Conservation (phyloP, 64 coral and sea anemone species). For the Porites australiensis region DNA sequence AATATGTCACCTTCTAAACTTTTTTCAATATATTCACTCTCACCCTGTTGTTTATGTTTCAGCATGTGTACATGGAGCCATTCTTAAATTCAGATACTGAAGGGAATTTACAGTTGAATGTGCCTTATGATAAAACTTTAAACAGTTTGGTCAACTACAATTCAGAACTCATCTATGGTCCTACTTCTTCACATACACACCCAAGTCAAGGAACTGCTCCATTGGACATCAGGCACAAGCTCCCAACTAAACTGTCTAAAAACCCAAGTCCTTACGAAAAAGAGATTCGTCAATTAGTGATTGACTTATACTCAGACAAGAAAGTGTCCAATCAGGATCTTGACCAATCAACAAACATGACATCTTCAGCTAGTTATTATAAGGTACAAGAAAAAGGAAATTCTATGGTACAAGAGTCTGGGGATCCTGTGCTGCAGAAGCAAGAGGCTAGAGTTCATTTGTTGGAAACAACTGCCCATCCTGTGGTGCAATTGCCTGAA, state of each 20-base stretch:
- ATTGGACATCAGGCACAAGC: slow-evolving; percentile 23
- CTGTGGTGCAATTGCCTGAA: background rate
- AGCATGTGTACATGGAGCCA: slow-evolving; percentile 61
- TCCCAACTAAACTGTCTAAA: slow-evolving; percentile 37
- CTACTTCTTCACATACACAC: background rate
- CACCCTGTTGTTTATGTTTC: background rate
- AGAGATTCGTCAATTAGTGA: slow-evolving; percentile 22
- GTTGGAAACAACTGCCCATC: no score
- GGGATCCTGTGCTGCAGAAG: background rate
- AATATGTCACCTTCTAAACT: no score
- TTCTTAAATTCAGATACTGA: slow-evolving; percentile 14
- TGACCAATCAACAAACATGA: background rate
- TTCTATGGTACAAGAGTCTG: background rate
- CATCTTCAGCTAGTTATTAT: background rate
- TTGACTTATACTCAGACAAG: slow-evolving; percentile 67
- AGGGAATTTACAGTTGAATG: background rate
- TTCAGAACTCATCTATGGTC: slow-evolving; percentile 27
- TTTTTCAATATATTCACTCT: no score
- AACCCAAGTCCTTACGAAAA: slow-evolving; percentile 66
- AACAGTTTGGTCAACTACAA: slow-evolving; percentile 34
- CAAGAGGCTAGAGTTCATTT: background rate
- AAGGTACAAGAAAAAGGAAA: background rate
- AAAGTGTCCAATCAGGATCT: background rate
- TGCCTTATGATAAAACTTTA: slow-evolving; percentile 28
- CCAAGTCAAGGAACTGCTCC: background rate